Evolutionary conservation across 2,888 invertebrate genomes (phyloP).

Genomic region (Auanema sp.): DNA sequence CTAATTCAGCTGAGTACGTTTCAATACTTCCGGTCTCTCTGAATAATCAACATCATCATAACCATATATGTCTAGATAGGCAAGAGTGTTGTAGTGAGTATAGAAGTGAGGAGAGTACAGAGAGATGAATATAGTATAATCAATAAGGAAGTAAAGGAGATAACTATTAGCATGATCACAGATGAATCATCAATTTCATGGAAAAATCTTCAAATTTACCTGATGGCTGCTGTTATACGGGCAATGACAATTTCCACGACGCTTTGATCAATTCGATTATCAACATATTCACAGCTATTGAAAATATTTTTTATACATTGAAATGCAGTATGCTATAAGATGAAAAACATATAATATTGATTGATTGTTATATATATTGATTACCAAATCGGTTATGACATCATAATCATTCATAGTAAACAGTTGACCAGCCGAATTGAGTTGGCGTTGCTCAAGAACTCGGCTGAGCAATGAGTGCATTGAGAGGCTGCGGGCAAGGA

Average conservation of each 20-base stretch:
- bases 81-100: no score
- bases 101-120: no score
- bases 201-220: constrained; percentile 66
- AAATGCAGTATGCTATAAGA: constrained; percentile 73
- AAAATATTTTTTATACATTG: constrained; percentile 75
- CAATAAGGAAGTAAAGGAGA: no score
- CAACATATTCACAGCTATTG: constrained; percentile 79
- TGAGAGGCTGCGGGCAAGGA: constrained; percentile 2
- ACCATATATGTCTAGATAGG: no score
- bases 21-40: constrained; percentile 84
- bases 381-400: constrained; percentile 72
- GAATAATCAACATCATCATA: constrained; percentile 30
- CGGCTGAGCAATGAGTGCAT: constrained; percentile 90
- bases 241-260: constrained; percentile 93
- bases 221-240: constrained; percentile 83
- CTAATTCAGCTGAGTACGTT: constrained; percentile 81
- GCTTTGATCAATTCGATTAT: constrained; percentile 75
- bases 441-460: constrained; percentile 84
- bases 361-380: no score
- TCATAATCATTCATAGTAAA: constrained; percentile 84
- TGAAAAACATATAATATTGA: background rate
- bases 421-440: constrained; percentile 85
- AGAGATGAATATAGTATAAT: no score
- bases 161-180: no score
- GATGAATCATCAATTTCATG: constrained; percentile 3